phyloP scores from a whole-genome alignment of 2,113 vertebrate genomes.

The Echinops telfairi region DNA sequence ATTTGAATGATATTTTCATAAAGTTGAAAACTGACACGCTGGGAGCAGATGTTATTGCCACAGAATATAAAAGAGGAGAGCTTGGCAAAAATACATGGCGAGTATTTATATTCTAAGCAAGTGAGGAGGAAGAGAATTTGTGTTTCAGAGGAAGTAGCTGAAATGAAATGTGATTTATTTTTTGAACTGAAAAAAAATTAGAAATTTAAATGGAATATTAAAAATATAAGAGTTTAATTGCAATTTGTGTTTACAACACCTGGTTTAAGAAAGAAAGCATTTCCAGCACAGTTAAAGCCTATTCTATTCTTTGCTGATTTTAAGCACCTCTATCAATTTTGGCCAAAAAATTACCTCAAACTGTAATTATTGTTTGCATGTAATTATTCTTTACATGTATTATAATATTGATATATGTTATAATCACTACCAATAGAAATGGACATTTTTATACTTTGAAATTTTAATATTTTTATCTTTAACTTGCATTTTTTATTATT shows the following conservation, averaged over 20 bases:
- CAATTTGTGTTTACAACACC: not conserved
- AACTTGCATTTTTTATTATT: no score
- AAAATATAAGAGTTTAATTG: not conserved
- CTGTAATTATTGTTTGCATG: no score
- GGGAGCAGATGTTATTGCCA: conserved; percentile 4
- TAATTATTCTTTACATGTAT: no score
- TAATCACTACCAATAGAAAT: no score
- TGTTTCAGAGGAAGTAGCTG: not conserved
- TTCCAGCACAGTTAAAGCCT: not conserved
- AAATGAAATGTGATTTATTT: not conserved
- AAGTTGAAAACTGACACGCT: conserved; percentile 13
- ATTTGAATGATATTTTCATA: conserved; percentile 55
- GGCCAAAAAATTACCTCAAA: no score
- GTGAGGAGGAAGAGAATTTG: not conserved
- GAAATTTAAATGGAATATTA: not conserved
- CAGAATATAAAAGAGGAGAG: not conserved
- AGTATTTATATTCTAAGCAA: not conserved
- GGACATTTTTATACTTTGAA: no score
- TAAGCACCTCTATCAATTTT: no score
- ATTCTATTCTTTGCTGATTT: not conserved
- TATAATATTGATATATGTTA: no score
- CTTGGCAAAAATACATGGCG: not conserved
- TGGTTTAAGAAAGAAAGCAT: not conserved
- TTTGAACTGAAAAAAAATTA: not conserved
- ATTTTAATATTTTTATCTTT: no score